Evolutionary conservation across 2,888 invertebrate genomes (phyloP), one percentile per base, ranked within the genome.

Genomic region (Drymonia ruficornis): DNA sequence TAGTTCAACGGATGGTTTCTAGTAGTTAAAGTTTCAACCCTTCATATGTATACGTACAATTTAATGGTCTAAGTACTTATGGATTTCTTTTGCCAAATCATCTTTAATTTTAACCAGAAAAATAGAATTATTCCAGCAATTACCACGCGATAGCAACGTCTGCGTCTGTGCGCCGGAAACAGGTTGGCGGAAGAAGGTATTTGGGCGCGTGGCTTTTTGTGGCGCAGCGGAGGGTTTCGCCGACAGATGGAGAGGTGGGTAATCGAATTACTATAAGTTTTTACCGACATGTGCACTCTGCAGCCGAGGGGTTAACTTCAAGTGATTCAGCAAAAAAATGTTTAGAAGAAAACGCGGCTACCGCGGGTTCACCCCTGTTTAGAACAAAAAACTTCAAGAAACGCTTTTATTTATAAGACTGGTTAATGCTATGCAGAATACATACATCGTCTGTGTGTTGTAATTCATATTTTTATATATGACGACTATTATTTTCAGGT

Each of bases 191-290:
- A 87, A 87, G 83, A 70, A 76, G 78, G 67, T 74, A 70, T 72
- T 72, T 72, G 70, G 78, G 76, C 79, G 81, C 81, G 80, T 83
- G 83, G 80, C 84, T 87, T 89, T 89, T 86, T 84, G 81, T 80
- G 69, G 67, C 66, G 60, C 66, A 59, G 59, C 60, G 56, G 70
- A 78, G 81, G 84, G 83, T 76, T 80, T 81, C 83, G 67, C 63
- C 73, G 82, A 79, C 88, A 85, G 86, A 84, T 83, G 86, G 81
- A 80, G 73, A 74, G 55, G 59, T 55, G 61, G 63, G 72, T 78
- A 76, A 77, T 86, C 80, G 74, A 78, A 71, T 83, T 83, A 84
- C 85, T 52, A 50, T 16, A 19, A 56, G 46, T 62, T 65, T 67
- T 70, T 65, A 67, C 63, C 63, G 53, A 67, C 69, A 67, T 65